Conservation (phyloP, 2,888 invertebrate species). For the Heliconius aoede region DNA sequence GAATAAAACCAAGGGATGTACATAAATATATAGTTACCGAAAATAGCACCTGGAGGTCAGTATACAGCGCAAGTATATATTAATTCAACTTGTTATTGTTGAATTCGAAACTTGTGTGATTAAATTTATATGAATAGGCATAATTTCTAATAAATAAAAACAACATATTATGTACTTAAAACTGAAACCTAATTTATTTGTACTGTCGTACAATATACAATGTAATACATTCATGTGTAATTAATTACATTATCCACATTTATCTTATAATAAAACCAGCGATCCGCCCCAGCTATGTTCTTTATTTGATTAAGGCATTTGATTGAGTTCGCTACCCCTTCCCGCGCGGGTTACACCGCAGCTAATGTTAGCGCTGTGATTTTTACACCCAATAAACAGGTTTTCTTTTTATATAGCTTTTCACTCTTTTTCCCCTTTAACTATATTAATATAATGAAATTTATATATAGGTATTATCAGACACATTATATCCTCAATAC, state of each 20-base stretch:
- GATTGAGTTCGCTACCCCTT: constrained; percentile 27
- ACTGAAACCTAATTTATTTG: not conserved
- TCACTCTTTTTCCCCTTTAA: not conserved
- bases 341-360: constrained; percentile 15
- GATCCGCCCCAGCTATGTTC: constrained; percentile 28
- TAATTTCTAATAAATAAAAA: not conserved
- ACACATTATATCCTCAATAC: too few relatives aligned
- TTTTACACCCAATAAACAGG: not conserved
- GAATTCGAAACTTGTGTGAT: too few relatives aligned
- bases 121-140: too few relatives aligned
- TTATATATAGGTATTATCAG: not conserved
- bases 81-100: too few relatives aligned
- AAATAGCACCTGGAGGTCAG: too few relatives aligned
- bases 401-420: not conserved
- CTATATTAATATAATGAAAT: not conserved
- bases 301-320: constrained; percentile 30
- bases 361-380: constrained; percentile 2
- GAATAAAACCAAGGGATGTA: too few relatives aligned
- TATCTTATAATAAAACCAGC: constrained; percentile 25
- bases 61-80: too few relatives aligned
- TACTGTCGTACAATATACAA: not conserved
- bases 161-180: not conserved
- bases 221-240: constrained; percentile 8
- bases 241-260: constrained; percentile 24
- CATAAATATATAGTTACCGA: too few relatives aligned